Conservation (phyloP, 1,140 invertebrate genomes). For the Scaptomyza hsui region DNA sequence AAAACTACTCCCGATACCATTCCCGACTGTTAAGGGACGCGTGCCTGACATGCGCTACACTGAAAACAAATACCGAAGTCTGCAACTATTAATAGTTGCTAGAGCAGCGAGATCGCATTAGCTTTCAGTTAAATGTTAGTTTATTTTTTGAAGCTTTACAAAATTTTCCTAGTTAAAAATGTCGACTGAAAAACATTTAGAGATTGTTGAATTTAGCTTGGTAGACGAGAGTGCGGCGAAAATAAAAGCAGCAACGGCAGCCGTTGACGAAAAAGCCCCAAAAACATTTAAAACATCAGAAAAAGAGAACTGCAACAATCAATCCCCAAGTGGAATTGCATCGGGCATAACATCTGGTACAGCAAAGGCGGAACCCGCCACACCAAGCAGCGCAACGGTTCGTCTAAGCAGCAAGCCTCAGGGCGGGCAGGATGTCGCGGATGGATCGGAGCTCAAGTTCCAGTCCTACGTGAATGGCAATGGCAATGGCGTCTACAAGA, state of each 20-base stretch:
- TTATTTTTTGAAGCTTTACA: conserved; percentile 6
- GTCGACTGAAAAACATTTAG: conserved; percentile 65
- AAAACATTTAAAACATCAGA: conserved; percentile 55
- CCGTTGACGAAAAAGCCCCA: conserved; percentile 29
- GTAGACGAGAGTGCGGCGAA: conserved; percentile 49
- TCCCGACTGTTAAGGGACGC: conserved; percentile 16
- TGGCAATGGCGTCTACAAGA: conserved; percentile 93
- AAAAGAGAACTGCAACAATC: conserved; percentile 50
- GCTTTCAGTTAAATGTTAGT: conserved; percentile 18
- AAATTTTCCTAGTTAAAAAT: conserved; percentile 59
- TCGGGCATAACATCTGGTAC: conserved; percentile 1
- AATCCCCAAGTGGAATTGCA: conserved; percentile 3
- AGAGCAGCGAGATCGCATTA: conserved; percentile 1
- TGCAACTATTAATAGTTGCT: not conserved
- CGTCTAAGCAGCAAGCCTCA: conserved; percentile 2
- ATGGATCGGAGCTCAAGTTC: conserved; percentile 57
- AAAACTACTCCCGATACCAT: conserved; percentile 10
- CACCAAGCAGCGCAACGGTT: conserved; percentile 30
- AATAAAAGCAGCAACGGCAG: conserved; percentile 26
- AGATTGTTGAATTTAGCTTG: conserved; percentile 56
- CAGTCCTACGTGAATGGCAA: conserved; percentile 66
- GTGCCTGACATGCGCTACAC: conserved; percentile 50
- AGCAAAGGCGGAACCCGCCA: conserved; percentile 23
- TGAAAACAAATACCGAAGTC: not conserved
- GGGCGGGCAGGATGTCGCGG: conserved; percentile 37